Base-by-base conservation (phyloP, 2,113 vertebrate genomes). In the Ammodytes dubius region DNA sequence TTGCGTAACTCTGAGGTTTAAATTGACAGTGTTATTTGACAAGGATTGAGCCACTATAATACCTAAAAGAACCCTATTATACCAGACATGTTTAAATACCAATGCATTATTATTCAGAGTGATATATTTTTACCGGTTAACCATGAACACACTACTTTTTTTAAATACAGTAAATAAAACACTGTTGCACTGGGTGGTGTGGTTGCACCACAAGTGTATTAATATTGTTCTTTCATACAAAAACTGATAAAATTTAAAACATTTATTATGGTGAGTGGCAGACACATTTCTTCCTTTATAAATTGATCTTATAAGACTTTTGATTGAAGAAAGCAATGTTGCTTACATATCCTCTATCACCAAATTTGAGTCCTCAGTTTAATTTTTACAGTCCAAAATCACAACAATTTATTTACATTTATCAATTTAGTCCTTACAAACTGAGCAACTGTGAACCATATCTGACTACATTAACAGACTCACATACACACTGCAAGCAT, bases 251-350 rank as follows among this genome's bases (percentile, higher is more conserved):
- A 27, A 27, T 40, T 60, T 37, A 7, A 73, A 7, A 63, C 45
- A 14, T 57, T 40, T 45, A 56, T 57, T 52, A 57, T 58, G 17
- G 4, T 70, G 45, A 68, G 6, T 50, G 70, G 52, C n/a, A 67
- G 52, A 27, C 53, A 19, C 39, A 72, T 54, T 60, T 46, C 12
- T 50, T 45, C 8, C 42, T 54, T 1, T 27, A 56, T 37, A 53
- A 74, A 74, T 4, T 61, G 49, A 75, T 74, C 17, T 53, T 4
- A 46, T 42, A 45, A 56, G 50, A 70, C 65, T 82, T 60, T 65
- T 43, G 56, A 19, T 45, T 54, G 12, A 58, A 57, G 73, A 64
- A 58, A 27, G 39, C 59, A 71, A 65, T 79, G 10, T 66, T 39
- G n/a, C 27, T 79, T 4, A 57, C 45, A 19, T 47, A 47, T 53